Evolutionary conservation across 2,888 invertebrate genomes (phyloP).

Genomic region (Platerodrilus igneus): DNA sequence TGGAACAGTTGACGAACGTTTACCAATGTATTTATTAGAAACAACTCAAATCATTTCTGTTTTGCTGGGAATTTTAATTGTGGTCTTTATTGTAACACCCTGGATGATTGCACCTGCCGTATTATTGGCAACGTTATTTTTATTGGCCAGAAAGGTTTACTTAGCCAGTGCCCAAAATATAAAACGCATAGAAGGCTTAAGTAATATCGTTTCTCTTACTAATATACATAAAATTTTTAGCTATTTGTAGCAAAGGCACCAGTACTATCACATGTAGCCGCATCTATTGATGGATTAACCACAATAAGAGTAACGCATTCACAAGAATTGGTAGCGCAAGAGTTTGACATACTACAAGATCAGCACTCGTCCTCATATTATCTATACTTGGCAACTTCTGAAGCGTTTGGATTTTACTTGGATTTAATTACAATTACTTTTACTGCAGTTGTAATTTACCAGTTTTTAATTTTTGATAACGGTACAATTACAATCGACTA

Average conservation of each 20-base stretch:
- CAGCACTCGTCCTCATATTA: constrained; percentile 62
- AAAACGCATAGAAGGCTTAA: constrained; percentile 58
- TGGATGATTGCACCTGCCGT: constrained; percentile 62
- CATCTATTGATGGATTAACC: constrained; percentile 78
- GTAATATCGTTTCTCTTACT: constrained; percentile 38
- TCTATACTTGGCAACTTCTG: constrained; percentile 56
- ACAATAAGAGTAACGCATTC: constrained; percentile 79
- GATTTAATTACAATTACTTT: constrained; percentile 61
- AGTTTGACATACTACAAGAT: constrained; percentile 71
- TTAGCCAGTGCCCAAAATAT: constrained; percentile 68
- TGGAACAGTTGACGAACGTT: constrained; percentile 69
- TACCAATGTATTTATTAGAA: constrained; percentile 63
- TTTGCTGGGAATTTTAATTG: constrained; percentile 64
- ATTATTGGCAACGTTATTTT: constrained; percentile 60
- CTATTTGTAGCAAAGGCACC: constrained; percentile 72
- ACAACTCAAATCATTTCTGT: constrained; percentile 64
- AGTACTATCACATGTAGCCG: constrained; percentile 84
- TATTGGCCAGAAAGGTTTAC: constrained; percentile 61
- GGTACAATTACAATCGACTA: constrained; percentile 51
- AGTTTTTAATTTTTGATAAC: constrained; percentile 57
- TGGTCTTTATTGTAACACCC: constrained; percentile 68
- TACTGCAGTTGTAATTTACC: constrained; percentile 58
- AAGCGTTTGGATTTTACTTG: constrained; percentile 62
- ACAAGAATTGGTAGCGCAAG: constrained; percentile 65
- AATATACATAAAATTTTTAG: too few relatives aligned